These are phyloP conservation scores for Ctenopoma kingsleyae DNA, from an alignment of 2,797 vertebrate genomes.

Conservation along the genomic window DNA sequence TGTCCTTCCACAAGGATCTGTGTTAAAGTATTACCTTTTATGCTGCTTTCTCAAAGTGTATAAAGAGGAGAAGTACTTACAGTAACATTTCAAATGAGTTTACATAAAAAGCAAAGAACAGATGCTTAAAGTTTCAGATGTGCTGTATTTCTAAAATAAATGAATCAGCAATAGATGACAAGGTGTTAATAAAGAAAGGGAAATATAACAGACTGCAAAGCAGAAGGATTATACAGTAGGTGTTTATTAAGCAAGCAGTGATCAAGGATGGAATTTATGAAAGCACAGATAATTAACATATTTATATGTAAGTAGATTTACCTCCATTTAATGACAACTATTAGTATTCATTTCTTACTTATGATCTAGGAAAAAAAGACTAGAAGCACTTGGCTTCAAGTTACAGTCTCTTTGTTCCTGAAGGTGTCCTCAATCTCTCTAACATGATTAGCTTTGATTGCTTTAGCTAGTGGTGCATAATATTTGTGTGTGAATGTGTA, in stretches of 20 bases:
- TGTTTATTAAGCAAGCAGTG: not conserved
- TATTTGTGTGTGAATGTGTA: slow-evolving; percentile 16
- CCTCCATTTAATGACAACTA: not conserved
- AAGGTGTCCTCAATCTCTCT: slow-evolving; percentile 1
- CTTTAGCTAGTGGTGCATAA: not conserved
- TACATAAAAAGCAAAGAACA: not conserved
- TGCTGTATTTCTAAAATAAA: not conserved
- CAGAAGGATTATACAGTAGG: not conserved
- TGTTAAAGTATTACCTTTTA: not conserved
- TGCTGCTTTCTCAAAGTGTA: not conserved
- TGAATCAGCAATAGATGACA: not conserved
- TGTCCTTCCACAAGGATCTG: not conserved
- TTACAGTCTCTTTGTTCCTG: slow-evolving; percentile 5
- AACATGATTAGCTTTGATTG: slow-evolving; percentile 27
- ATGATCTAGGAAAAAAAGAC: not conserved
- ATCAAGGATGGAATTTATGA: not conserved
- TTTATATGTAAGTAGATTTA: not conserved
- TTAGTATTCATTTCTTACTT: not conserved
- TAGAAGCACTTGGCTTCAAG: not conserved
- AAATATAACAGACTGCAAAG: not conserved
- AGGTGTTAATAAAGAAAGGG: not conserved
- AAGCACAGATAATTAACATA: not conserved
- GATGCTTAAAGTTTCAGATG: not conserved
- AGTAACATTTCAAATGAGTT: not conserved
- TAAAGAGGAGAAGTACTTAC: not conserved